A percentile compares a stretch with the other conserved stretches of the same genome.
These are phyloP conservation scores for Ondatra zibethicus DNA, from an alignment of 2,113 vertebrate genomes.

Conservation along the genomic window DNA sequence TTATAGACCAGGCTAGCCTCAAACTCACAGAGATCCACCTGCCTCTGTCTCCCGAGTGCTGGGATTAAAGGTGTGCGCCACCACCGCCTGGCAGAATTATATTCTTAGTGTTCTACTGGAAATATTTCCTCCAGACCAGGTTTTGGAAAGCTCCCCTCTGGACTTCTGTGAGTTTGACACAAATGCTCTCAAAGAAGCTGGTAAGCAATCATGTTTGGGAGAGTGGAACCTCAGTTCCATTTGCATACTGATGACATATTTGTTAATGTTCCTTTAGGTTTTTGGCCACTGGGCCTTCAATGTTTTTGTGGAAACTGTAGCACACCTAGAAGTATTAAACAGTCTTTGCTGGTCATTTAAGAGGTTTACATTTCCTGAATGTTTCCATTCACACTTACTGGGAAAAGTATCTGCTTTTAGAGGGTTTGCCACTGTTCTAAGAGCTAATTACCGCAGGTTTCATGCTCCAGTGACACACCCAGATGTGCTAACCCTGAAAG, in stretches of 20 bases:
- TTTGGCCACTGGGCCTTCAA: background rate
- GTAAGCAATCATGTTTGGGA: background rate
- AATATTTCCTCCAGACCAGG: background rate
- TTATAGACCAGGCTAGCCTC: background rate
- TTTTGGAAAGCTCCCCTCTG: background rate
- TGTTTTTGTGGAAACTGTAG: conserved; percentile 10
- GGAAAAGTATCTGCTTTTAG: background rate
- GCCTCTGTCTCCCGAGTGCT: background rate
- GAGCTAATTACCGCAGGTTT: background rate
- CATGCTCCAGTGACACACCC: background rate
- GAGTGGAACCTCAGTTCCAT: background rate
- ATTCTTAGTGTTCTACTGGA: background rate
- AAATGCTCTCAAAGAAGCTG: background rate
- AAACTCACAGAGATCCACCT: background rate
- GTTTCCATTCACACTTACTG: background rate
- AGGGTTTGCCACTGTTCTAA: background rate
- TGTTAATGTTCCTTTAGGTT: background rate
- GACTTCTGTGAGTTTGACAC: background rate
- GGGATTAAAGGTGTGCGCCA: background rate
- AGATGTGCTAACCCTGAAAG: conserved; percentile 24
- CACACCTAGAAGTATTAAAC: conserved; percentile 6
- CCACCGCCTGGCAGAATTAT: background rate
- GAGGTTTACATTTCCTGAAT: background rate
- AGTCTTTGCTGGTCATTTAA: background rate
- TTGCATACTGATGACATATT: background rate